A percentile compares a stretch with the other conserved stretches of the same genome.
These are phyloP conservation scores for Xenops minutus DNA, from an alignment of 2,797 vertebrate genomes.

Conservation along the genomic window DNA sequence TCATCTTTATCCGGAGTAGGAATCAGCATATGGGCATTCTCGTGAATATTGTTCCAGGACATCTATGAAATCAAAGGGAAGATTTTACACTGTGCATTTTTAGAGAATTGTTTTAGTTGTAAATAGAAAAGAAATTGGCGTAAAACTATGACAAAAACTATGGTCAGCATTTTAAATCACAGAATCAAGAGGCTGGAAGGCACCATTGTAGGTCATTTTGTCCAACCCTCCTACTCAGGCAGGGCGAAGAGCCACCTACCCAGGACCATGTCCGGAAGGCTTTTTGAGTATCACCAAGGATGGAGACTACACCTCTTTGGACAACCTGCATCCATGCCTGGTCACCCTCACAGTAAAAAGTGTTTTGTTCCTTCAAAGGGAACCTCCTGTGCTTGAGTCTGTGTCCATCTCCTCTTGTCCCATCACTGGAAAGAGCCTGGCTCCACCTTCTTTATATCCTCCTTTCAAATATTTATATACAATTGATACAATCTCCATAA, in stretches of 20 bases:
- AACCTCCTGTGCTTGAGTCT: background rate
- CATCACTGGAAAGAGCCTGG: background rate
- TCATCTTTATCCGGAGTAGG: conserved; percentile 85
- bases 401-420: background rate
- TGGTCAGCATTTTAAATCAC: background rate
- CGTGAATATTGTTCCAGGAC: conserved; percentile 69
- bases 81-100: background rate
- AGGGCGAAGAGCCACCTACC: background rate
- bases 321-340: background rate
- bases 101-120: background rate
- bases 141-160: background rate
- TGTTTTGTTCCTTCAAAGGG: background rate
- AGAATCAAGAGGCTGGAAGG: background rate
- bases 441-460: background rate
- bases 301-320: background rate
- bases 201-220: background rate
- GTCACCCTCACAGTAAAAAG: background rate
- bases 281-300: background rate
- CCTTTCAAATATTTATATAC: background rate
- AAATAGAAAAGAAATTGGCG: background rate
- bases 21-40: conserved; percentile 82
- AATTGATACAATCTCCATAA: background rate
- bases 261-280: background rate
- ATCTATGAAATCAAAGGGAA: conserved; percentile 32
- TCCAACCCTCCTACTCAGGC: background rate